phyloP scores from a whole-genome alignment of 2,888 invertebrate species.

The Tanaodytes sp. region DNA sequence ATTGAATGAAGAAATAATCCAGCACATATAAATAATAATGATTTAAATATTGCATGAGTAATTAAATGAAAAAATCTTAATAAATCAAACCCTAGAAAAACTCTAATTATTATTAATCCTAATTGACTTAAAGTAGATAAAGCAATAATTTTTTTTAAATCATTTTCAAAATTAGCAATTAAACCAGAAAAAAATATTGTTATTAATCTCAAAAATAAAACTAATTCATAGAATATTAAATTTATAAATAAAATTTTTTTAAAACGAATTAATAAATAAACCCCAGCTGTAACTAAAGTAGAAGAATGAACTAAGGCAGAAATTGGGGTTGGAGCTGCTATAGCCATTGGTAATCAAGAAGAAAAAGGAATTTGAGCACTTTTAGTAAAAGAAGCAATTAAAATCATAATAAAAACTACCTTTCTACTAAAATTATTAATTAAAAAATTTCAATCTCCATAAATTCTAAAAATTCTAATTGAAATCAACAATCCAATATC shows the following conservation, averaged over 20 bases:
- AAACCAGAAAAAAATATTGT: constrained; percentile 78
- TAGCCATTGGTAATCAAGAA: constrained; percentile 82
- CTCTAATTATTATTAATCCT: constrained; percentile 81
- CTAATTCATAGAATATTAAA: constrained; percentile 9
- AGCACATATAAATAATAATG: constrained; percentile 82
- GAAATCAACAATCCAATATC: constrained; percentile 54
- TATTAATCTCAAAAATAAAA: constrained; percentile 68
- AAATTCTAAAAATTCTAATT: constrained; percentile 39
- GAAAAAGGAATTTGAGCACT: constrained; percentile 88
- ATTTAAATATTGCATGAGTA: constrained; percentile 84
- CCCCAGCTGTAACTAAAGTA: constrained; percentile 84
- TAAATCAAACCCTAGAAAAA: constrained; percentile 75
- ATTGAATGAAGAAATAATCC: constrained; percentile 81
- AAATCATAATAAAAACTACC: constrained; percentile 62
- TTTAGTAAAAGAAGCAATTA: constrained; percentile 80
- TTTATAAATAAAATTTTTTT: not conserved
- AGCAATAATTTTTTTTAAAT: constrained; percentile 86
- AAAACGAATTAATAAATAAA: constrained; percentile 81
- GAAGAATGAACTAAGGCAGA: constrained; percentile 86
- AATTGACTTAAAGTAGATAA: constrained; percentile 84
- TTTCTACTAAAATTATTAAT: constrained; percentile 69
- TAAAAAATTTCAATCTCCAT: constrained; percentile 67
- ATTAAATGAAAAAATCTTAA: constrained; percentile 83
- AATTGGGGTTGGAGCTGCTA: constrained; percentile 84
- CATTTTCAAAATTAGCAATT: constrained; percentile 78